Percentiles rank a stretch among this genome's conserved stretches.
These are phyloP conservation scores for Barbus barbus DNA, from an alignment of 2,113 vertebrate genomes.

Conservation along the genomic window DNA sequence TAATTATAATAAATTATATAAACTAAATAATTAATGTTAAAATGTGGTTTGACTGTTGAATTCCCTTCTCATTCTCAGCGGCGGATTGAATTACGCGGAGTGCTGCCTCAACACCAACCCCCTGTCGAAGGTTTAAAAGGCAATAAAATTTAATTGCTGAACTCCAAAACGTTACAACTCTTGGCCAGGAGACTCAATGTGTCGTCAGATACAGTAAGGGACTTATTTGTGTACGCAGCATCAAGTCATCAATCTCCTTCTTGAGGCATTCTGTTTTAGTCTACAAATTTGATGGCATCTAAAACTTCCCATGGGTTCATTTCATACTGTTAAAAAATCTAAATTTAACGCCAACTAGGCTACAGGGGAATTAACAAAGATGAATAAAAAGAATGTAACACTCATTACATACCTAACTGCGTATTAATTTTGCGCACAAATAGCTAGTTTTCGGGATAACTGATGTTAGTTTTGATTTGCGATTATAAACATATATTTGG, in stretches of 20 bases:
- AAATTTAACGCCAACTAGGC: background rate
- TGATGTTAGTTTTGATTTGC: background rate
- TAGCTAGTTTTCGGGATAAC: background rate
- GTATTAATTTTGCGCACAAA: background rate
- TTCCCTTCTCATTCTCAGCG: background rate
- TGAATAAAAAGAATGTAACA: background rate
- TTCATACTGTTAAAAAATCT: background rate
- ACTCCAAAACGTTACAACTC: slow-evolving; percentile 77
- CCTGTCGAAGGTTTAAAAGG: slow-evolving; percentile 74
- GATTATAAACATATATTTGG: background rate
- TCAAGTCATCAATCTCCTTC: slow-evolving; percentile 80
- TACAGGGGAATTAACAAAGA: background rate
- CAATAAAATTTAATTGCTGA: slow-evolving; percentile 77
- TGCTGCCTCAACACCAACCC: slow-evolving; percentile 47
- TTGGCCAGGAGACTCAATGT: slow-evolving; percentile 84
- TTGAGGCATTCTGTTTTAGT: slow-evolving; percentile 82
- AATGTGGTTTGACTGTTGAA: slow-evolving; percentile 3
- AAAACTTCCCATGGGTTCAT: slow-evolving; percentile 2
- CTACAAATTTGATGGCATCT: background rate
- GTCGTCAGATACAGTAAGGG: slow-evolving; percentile 79
- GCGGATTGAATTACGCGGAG: slow-evolving; percentile 49
- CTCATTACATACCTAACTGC: background rate
- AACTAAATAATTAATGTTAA: slow-evolving; percentile 18
- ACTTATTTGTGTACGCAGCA: slow-evolving; percentile 76
- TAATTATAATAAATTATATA: background rate